A percentile compares a stretch with the other conserved stretches of the same genome.
These are phyloP conservation scores for Trinorchestia longiramus DNA, from an alignment of 1,140 invertebrate species.

Conservation along the genomic window DNA sequence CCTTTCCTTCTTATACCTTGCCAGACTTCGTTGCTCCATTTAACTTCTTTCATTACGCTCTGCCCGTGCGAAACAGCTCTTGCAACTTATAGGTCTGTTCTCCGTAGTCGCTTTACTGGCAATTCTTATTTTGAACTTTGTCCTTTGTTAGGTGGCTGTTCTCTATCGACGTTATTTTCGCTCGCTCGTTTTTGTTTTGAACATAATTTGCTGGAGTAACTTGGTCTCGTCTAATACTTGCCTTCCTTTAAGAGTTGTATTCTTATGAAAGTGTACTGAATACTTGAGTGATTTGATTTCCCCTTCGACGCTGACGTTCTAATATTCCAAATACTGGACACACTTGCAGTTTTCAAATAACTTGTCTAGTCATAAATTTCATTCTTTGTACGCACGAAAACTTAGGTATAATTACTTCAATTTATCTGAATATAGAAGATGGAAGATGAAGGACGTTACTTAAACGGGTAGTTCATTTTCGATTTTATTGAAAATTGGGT, in stretches of 20 bases:
- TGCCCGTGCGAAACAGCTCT: not conserved
- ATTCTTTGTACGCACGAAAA: not conserved
- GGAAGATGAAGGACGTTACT: not conserved
- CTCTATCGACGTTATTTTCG: not conserved
- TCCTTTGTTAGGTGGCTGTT: not conserved
- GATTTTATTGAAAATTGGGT: too few species aligned
- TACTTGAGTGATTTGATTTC: not conserved
- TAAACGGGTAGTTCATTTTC: not conserved
- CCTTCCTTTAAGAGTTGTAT: not conserved
- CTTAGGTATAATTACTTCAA: not conserved
- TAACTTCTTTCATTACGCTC: not conserved
- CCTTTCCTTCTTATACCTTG: conserved; percentile 22
- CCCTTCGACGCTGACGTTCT: not conserved
- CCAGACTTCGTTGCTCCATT: not conserved
- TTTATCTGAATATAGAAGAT: not conserved
- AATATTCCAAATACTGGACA: not conserved
- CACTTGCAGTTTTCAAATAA: not conserved
- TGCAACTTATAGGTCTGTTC: not conserved
- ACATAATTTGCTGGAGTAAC: not conserved
- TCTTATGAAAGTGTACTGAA: not conserved
- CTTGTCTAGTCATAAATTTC: not conserved
- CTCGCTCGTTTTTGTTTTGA: not conserved
- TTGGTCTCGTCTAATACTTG: not conserved
- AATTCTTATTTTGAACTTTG: not conserved
- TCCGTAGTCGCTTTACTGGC: not conserved